Conservation (phyloP, 2,797 vertebrate species). For the Neoniphon sammara region DNA sequence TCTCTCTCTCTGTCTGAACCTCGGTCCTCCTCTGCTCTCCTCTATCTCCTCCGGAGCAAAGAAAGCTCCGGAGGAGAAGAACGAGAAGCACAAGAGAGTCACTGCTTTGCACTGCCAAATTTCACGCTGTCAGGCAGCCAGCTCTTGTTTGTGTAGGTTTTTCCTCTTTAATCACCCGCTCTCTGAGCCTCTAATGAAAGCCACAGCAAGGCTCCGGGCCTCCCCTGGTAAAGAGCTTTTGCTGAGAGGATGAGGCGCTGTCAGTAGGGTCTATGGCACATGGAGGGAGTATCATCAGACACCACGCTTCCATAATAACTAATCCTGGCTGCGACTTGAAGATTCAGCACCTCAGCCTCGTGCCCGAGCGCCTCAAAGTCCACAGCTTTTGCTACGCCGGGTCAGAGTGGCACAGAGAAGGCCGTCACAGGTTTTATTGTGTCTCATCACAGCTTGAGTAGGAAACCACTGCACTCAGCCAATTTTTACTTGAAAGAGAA, state of each 20-base stretch:
- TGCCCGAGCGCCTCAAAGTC: slow-evolving; percentile 32
- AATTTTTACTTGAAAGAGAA: slow-evolving; percentile 29
- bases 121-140: slow-evolving; percentile 44
- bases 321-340: slow-evolving; percentile 39
- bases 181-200: slow-evolving; percentile 67
- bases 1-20: neutral
- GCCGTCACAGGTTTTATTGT: neutral
- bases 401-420: slow-evolving; percentile 18
- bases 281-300: slow-evolving; percentile 38
- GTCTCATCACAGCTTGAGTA: slow-evolving; percentile 13
- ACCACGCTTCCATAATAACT: slow-evolving; percentile 27
- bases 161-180: slow-evolving; percentile 57
- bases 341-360: slow-evolving; percentile 47
- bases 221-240: slow-evolving; percentile 46
- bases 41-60: slow-evolving; percentile 6
- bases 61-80: slow-evolving; percentile 24
- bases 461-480: neutral
- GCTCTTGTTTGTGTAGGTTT: slow-evolving; percentile 52
- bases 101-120: slow-evolving; percentile 36
- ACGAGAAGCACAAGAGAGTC: slow-evolving; percentile 14
- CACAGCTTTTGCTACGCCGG: slow-evolving; percentile 7
- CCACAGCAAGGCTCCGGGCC: slow-evolving; percentile 55
- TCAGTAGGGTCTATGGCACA: slow-evolving; percentile 30
- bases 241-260: slow-evolving; percentile 45
- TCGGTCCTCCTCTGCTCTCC: neutral